Base-by-base conservation (phyloP, 2,113 vertebrate genomes). In the Pteropus alecto region DNA sequence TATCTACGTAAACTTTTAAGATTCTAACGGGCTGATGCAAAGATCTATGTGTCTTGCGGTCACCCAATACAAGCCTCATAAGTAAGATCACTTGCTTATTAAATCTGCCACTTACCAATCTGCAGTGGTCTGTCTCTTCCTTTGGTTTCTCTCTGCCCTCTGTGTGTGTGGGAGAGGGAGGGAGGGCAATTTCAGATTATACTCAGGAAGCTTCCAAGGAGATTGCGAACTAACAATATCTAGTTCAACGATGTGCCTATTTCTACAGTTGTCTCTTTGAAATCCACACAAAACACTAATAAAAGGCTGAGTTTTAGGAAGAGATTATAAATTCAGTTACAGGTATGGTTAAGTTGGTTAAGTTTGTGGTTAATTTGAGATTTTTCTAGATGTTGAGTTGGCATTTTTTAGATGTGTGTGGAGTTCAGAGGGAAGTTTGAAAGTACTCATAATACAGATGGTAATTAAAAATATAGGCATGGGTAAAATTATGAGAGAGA, bases 181-280 rank as follows among this genome's bases (percentile, higher is more conserved):
- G 51, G 51, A 71, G 38, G 68, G 67, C 1, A 30, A 51, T n/a
- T 51, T 77, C 74, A 51, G 74, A 51, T 77, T 33, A 51, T 16
- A 51, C 28, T 74, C 7, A 30, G 16, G 15, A 28, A 77, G 9
- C 10, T 33, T 46, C 73, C 11, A 22, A 51, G 74, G 18, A 77
- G 28, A 77, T n/a, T 12, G 16, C 30, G 9, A 77, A 51, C 15
- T 9, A 33, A 76, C 18, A 48, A 33, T 19, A 51, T 82, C 22
- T 83, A 61, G 78, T 95, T 93, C 16, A 85, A 56, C 78, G 85
- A 33, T 35, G 87, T 96, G 65, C 67, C 89, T 96, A 58, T 85
- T 97, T 60, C 87, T 88, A 35, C n/a, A 67, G 46, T 30, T 96
- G 16, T 67, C 78, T 96, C 41, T 95, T 95, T 79, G 83, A 68